Evolutionary conservation across 2,113 vertebrate species (phyloP).

Genomic region (Cephalopterus ornatus): DNA sequence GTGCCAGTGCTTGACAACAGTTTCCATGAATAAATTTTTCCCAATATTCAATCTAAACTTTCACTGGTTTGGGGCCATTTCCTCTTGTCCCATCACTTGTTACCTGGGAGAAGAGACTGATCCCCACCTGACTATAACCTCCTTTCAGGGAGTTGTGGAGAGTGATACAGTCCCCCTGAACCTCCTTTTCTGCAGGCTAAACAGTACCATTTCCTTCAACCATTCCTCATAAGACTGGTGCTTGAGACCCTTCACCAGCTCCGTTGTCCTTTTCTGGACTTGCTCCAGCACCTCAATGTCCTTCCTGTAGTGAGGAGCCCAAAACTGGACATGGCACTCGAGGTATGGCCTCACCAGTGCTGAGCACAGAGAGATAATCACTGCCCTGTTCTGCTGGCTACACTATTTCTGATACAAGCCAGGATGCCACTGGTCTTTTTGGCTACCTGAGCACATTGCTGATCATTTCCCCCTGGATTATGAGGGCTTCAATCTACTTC

Average conservation of each 20-base stretch:
- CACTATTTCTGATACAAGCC: background rate
- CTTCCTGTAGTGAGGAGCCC: background rate
- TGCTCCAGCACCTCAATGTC: background rate
- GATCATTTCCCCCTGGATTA: background rate
- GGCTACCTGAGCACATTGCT: background rate
- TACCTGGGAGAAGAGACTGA: background rate
- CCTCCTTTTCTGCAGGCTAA: background rate
- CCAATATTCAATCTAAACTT: background rate
- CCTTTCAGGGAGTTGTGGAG: background rate
- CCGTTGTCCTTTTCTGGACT: background rate
- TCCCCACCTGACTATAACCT: background rate
- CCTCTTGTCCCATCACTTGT: background rate
- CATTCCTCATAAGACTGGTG: background rate
- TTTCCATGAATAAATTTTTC: background rate
- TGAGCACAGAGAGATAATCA: background rate
- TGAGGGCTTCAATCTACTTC: background rate
- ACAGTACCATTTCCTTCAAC: background rate
- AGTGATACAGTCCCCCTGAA: background rate
- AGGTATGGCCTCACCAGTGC: background rate
- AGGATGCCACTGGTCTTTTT: background rate
- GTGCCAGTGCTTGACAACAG: background rate
- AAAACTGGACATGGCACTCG: background rate
- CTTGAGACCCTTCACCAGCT: background rate
- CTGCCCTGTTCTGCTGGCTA: background rate
- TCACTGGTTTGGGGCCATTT: background rate